Conservation (phyloP, 2,888 invertebrate species). For the Elegia similella region DNA sequence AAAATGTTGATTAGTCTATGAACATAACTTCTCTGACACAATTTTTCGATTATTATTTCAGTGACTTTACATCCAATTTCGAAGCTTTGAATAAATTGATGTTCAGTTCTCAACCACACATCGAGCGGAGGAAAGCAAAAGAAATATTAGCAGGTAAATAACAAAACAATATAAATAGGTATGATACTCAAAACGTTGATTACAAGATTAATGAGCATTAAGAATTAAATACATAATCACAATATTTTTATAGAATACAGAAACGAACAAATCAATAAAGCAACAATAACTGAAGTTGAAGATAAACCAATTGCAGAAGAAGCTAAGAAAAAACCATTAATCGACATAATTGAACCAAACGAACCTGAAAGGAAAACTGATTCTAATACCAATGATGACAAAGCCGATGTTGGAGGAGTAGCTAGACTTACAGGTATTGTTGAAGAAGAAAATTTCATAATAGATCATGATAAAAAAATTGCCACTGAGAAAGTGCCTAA, state of each 20-base stretch:
- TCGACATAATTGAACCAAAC: conserved; percentile 55
- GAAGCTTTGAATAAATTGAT: conserved; percentile 54
- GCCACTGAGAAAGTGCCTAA: conserved; percentile 32
- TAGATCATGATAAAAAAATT: conserved; percentile 52
- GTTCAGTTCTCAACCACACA: conserved; percentile 49
- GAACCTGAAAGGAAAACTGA: conserved; percentile 30
- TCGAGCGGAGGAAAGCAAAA: conserved; percentile 34
- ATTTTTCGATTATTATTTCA: conserved; percentile 30
- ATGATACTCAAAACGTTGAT: too few relatives aligned
- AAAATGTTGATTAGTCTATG: background rate
- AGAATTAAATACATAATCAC: background rate
- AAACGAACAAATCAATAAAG: conserved; percentile 30
- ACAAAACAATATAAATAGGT: background rate
- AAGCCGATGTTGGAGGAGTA: conserved; percentile 26
- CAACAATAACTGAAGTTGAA: conserved; percentile 39
- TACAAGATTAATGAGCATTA: background rate
- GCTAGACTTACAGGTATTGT: conserved; percentile 30
- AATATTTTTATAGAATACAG: conserved; percentile 26
- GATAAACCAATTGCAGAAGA: conserved; percentile 28
- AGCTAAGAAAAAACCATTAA: conserved; percentile 52
- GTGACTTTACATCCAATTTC: conserved; percentile 45
- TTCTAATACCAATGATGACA: background rate
- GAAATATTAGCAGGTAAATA: conserved; percentile 44
- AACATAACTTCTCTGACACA: too few relatives aligned
- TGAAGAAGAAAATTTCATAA: conserved; percentile 43